These are phyloP conservation scores for Acanthisitta chloris DNA, from an alignment of 2,113 vertebrate species.

Conservation along the genomic window DNA sequence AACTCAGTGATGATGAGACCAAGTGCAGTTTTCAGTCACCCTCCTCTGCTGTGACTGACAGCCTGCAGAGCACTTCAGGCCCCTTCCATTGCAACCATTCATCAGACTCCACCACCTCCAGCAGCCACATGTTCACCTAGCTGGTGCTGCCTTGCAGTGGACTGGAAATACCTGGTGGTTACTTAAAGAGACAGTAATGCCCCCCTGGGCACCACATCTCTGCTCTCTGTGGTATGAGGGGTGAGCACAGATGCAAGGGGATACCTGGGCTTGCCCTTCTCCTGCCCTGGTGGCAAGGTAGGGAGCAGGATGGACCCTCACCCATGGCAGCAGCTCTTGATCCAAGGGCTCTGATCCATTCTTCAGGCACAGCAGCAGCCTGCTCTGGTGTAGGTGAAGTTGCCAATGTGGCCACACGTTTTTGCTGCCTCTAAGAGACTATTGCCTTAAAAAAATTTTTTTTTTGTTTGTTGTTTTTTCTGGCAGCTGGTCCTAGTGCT, in stretches of 20 bases:
- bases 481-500: neutral
- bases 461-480: too few relatives aligned
- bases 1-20: neutral
- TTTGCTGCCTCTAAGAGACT: neutral
- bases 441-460: neutral
- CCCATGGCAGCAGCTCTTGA: neutral
- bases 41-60: neutral
- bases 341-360: neutral
- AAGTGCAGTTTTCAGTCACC: neutral
- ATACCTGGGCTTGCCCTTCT: neutral
- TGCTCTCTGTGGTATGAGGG: neutral
- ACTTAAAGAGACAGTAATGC: neutral
- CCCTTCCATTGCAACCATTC: neutral
- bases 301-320: neutral
- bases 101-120: neutral
- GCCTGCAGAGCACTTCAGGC: neutral
- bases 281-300: neutral
- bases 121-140: neutral
- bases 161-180: neutral
- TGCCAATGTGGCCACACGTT: accelerated
- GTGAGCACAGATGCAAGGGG: neutral
- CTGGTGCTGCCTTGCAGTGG: neutral
- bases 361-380: neutral
- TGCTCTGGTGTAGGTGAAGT: neutral
- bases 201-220: neutral